phyloP scores from a whole-genome alignment of 2,888 invertebrate genomes.

The Linnaemya vulpina region DNA sequence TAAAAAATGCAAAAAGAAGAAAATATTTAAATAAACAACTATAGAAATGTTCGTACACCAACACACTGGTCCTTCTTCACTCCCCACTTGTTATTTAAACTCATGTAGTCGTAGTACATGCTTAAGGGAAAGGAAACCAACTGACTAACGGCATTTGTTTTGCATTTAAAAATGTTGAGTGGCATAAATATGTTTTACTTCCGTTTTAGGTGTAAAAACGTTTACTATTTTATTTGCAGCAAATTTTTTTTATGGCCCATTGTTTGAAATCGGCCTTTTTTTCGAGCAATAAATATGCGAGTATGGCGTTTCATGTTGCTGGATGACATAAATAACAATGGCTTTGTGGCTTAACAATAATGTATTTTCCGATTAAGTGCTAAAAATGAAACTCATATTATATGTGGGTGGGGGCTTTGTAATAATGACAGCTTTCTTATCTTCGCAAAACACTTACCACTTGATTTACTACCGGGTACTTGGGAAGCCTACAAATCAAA shows the following conservation, averaged over 20 bases:
- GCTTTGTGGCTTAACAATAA: conserved; percentile 6
- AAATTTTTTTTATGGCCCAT: conserved; percentile 33
- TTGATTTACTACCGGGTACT: too few species aligned
- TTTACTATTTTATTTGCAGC: conserved; percentile 54
- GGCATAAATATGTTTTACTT: conserved; percentile 64
- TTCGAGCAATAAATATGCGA: background rate
- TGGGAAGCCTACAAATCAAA: too few species aligned
- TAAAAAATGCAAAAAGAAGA: background rate
- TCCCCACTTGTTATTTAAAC: conserved; percentile 4
- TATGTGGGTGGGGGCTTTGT: background rate
- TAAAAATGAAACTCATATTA: background rate
- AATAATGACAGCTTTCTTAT: background rate
- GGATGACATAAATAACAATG: conserved; percentile 26
- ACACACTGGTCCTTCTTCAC: background rate
- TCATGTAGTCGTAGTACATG: background rate
- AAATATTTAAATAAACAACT: background rate
- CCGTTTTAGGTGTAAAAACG: conserved; percentile 64
- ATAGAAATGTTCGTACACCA: conserved; percentile 12
- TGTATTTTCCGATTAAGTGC: conserved; percentile 1
- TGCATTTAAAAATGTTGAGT: conserved; percentile 56
- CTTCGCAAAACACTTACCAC: background rate
- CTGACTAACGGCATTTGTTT: conserved; percentile 59
- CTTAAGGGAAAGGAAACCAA: conserved; percentile 54
- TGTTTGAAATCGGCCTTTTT: conserved; percentile 15
- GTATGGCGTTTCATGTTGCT: conserved; percentile 11